Conservation (phyloP, 2,888 invertebrate genomes). For the Brenthis daphne region DNA sequence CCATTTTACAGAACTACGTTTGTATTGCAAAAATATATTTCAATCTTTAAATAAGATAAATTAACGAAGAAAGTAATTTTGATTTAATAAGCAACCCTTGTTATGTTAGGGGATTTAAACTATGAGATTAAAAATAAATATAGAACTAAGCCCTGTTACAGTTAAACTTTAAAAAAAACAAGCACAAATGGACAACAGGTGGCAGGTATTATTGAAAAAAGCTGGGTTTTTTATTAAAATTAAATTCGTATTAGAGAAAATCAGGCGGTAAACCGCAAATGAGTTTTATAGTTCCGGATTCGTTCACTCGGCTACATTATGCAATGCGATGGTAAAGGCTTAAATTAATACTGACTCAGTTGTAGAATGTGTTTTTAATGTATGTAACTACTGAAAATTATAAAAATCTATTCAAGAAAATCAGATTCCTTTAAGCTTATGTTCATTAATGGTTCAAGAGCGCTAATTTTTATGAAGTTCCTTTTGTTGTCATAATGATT, state of each 20-base stretch:
- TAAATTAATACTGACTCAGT: not conserved
- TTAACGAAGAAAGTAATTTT: too few species aligned
- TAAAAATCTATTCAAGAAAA: too few species aligned
- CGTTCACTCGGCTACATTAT: constrained; percentile 8
- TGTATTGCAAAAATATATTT: too few species aligned
- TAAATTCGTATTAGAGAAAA: constrained; percentile 70
- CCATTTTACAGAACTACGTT: too few species aligned
- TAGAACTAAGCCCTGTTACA: not conserved
- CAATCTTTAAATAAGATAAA: too few species aligned
- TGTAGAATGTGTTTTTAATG: constrained; percentile 2
- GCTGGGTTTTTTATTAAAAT: constrained; percentile 60
- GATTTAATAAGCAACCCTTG: too few species aligned
- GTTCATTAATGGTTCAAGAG: too few species aligned
- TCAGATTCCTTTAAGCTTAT: too few species aligned
- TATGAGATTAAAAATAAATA: too few species aligned
- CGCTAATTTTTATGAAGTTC: too few species aligned
- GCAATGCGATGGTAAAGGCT: constrained; percentile 1
- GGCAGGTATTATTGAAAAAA: constrained; percentile 50
- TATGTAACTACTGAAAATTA: not conserved
- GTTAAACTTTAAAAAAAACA: not conserved
- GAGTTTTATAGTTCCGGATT: constrained; percentile 49
- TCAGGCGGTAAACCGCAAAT: constrained; percentile 67
- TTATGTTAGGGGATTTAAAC: too few species aligned
- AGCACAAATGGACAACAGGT: constrained; percentile 55
- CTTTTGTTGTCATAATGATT: too few species aligned